These are phyloP conservation scores for Monoplex corrugatus DNA, from an alignment of 2,888 invertebrate genomes.

Conservation along the genomic window DNA sequence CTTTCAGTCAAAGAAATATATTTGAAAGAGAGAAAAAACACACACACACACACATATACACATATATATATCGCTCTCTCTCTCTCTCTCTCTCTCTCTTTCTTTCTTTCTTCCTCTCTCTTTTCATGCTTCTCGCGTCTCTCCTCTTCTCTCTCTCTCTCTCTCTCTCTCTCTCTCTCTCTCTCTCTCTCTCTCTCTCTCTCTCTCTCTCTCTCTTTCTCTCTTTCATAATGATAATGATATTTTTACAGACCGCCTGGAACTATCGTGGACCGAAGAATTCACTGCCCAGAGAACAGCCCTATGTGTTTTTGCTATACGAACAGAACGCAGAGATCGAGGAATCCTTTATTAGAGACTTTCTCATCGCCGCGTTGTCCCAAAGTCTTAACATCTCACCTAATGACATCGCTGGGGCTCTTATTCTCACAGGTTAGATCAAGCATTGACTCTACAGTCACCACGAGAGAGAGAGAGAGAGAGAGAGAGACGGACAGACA, in stretches of 20 bases:
- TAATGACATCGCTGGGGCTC: not conserved
- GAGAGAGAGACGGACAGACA: not conserved
- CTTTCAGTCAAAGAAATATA: too few species aligned
- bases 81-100: too few species aligned
- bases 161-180: not conserved
- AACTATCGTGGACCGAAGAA: constrained; percentile 18
- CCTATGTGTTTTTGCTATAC: constrained; percentile 38
- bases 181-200: not conserved
- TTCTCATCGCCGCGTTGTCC: not conserved
- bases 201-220: not conserved
- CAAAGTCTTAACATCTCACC: not conserved
- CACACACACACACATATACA: too few species aligned
- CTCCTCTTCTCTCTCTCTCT: not conserved
- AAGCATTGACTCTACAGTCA: too few species aligned
- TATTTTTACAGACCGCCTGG: not conserved
- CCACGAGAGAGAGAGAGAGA: not conserved
- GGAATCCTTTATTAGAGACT: too few species aligned
- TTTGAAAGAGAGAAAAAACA: too few species aligned
- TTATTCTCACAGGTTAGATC: too few species aligned
- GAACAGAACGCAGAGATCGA: not conserved
- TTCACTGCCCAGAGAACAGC: not conserved
- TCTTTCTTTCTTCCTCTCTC: too few species aligned
- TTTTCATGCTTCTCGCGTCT: too few species aligned
- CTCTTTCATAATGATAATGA: not conserved
- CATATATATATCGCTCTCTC: too few species aligned